Conservation (phyloP, 2,797 vertebrate species). For the Paratrypauchen microcephalus region DNA sequence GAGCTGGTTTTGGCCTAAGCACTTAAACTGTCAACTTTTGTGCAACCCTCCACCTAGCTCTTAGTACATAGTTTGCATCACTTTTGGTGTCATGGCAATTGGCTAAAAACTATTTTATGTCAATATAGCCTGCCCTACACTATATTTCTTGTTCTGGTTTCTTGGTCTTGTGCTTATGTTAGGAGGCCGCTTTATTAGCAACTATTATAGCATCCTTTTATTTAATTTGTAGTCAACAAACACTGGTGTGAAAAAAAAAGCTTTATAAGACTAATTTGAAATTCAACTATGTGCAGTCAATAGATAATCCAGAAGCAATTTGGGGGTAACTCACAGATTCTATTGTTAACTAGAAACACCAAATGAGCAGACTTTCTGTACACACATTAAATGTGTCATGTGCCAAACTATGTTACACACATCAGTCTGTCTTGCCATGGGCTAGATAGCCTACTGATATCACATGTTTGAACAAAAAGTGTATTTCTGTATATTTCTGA, state of each 20-base stretch:
- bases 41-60: neutral
- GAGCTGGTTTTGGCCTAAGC: neutral
- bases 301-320: no score
- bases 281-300: neutral
- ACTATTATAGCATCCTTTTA: neutral
- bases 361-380: neutral
- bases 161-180: neutral
- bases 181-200: neutral
- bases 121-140: neutral
- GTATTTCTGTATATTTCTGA: slow-evolving; percentile 33
- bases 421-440: slow-evolving; percentile 17
- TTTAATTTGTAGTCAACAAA: neutral
- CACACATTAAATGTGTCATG: slow-evolving; percentile 18
- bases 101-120: neutral
- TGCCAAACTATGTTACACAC: slow-evolving; percentile 31
- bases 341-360: neutral
- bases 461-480: slow-evolving; percentile 39
- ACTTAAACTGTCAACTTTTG: neutral
- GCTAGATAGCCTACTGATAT: slow-evolving; percentile 12
- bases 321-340: neutral
- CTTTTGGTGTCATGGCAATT: neutral
- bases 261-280: slow-evolving; percentile 9
- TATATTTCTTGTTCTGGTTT: neutral
- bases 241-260: neutral
- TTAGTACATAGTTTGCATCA: neutral